These are phyloP conservation scores for Drosophila monieri DNA, from an alignment of 2,888 invertebrate genomes.

Conservation along the genomic window DNA sequence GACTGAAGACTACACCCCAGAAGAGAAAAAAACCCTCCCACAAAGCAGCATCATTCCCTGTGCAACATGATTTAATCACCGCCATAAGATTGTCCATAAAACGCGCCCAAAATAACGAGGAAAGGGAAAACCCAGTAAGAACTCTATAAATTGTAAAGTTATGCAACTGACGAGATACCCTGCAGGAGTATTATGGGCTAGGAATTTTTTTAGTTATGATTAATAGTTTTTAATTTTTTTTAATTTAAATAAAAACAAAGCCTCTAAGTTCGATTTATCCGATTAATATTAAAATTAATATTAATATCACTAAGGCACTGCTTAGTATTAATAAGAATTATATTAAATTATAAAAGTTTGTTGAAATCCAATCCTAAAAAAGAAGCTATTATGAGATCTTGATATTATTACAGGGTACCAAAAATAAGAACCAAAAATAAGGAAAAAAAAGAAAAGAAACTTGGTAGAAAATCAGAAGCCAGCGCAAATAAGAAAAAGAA, in stretches of 20 bases:
- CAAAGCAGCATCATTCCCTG: slow-evolving; percentile 33
- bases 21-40: slow-evolving; percentile 21
- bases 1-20: slow-evolving; percentile 4
- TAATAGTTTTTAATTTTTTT: too few relatives aligned
- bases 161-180: slow-evolving; percentile 8
- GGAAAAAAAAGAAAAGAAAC: not conserved
- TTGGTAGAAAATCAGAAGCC: slow-evolving; percentile 19
- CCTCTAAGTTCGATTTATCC: too few relatives aligned
- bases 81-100: slow-evolving; percentile 78
- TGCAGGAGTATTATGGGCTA: too few relatives aligned
- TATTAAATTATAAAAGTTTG: too few relatives aligned
- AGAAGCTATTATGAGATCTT: too few relatives aligned
- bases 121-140: slow-evolving; percentile 9
- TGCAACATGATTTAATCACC: slow-evolving; percentile 72
- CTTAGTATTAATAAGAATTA: too few relatives aligned
- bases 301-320: too few relatives aligned
- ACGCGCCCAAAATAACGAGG: slow-evolving; percentile 55
- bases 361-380: too few relatives aligned
- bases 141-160: not conserved
- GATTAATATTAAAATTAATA: too few relatives aligned
- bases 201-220: not conserved
- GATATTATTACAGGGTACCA: not conserved
- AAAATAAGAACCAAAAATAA: not conserved
- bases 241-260: too few relatives aligned
- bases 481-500: slow-evolving; percentile 4